phyloP scores from a whole-genome alignment of 2,113 vertebrate species.

The Jacana jacana region DNA sequence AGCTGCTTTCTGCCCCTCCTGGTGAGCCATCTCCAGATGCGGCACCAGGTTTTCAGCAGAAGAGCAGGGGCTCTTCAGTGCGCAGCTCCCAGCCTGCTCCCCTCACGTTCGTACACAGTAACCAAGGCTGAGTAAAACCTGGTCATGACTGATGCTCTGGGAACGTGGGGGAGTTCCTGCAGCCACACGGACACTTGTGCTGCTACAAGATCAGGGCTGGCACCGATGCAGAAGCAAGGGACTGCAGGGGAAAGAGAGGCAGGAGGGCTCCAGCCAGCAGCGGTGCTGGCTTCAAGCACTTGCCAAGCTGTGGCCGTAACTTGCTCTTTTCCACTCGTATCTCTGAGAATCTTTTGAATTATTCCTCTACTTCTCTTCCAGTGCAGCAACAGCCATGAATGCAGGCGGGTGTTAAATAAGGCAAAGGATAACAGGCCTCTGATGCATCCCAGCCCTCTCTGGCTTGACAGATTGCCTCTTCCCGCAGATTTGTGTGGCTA shows the following conservation, averaged over 20 bases:
- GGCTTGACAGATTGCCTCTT: neutral
- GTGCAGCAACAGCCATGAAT: neutral
- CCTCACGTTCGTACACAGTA: fast-evolving
- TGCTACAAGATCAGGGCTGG: neutral
- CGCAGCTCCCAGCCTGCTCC: neutral
- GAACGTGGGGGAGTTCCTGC: neutral
- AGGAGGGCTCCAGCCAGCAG: neutral
- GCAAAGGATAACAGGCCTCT: neutral
- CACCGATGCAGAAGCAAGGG: fast-evolving
- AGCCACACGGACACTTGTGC: neutral
- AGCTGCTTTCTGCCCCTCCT: neutral
- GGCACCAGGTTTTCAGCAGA: neutral
- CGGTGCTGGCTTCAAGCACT: neutral
- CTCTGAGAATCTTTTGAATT: neutral
- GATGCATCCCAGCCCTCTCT: neutral
- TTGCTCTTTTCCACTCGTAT: neutral
- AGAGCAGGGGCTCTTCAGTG: neutral
- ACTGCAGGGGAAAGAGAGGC: neutral
- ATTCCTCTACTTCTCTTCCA: neutral
- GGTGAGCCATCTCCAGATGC: neutral
- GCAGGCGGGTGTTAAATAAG: neutral
- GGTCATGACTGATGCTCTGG: neutral
- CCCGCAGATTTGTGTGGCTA: neutral
- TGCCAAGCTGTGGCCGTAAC: neutral
- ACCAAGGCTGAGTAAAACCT: neutral